phyloP scores from a whole-genome alignment of 2,888 invertebrate species.

The Habrosyne pyritoides region DNA sequence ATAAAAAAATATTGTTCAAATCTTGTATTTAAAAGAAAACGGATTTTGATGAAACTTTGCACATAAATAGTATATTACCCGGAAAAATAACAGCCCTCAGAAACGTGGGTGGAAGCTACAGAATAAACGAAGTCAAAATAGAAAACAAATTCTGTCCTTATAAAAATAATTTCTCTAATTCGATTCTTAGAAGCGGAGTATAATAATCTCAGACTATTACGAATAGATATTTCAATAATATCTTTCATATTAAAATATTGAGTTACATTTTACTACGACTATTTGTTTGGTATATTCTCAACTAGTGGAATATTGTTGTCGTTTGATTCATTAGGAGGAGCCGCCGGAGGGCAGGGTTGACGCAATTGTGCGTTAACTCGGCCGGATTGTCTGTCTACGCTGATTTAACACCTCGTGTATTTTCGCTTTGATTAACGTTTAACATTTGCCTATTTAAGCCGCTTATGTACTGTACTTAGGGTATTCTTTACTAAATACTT shows the following conservation, averaged over 20 bases:
- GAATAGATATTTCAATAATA: background rate
- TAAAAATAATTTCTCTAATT: too few species aligned
- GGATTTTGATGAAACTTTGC: too few species aligned
- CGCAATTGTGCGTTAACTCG: conserved; percentile 42
- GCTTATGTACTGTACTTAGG: background rate
- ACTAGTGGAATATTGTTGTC: conserved; percentile 32
- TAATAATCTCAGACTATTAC: background rate
- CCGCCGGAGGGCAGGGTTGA: conserved; percentile 27
- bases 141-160: too few species aligned
- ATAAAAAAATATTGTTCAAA: background rate
- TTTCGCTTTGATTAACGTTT: conserved; percentile 26
- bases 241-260: background rate
- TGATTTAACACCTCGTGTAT: conserved; percentile 19
- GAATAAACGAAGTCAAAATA: too few species aligned
- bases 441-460: conserved; percentile 17
- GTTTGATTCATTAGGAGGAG: conserved; percentile 51
- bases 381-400: conserved; percentile 19
- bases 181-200: background rate
- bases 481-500: background rate
- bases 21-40: too few species aligned
- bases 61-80: too few species aligned
- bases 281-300: conserved; percentile 1
- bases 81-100: too few species aligned
- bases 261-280: background rate
- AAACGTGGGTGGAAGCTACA: too few species aligned